phyloP scores from a whole-genome alignment of 2,888 invertebrate genomes.

The Diaprepes abbreviatus region DNA sequence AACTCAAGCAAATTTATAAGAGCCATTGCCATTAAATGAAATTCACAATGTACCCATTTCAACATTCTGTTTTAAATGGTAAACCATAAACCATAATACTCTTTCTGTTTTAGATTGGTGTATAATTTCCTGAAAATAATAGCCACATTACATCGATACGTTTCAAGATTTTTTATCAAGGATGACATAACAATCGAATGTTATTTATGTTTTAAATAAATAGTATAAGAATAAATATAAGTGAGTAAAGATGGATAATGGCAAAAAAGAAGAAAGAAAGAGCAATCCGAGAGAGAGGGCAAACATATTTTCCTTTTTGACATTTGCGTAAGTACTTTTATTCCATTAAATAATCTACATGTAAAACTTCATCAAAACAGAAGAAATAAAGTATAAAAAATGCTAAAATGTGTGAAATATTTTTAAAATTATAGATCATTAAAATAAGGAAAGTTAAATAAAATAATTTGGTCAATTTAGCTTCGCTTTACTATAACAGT shows the following conservation, averaged over 20 bases:
- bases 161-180: conserved; percentile 26
- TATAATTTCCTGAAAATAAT: conserved; percentile 40
- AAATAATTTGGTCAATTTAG: too few relatives aligned
- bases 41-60: too few relatives aligned
- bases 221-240: neutral
- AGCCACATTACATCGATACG: conserved; percentile 17
- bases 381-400: too few relatives aligned
- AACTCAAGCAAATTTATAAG: too few relatives aligned
- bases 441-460: too few relatives aligned
- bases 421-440: too few relatives aligned
- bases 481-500: too few relatives aligned
- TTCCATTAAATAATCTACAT: too few relatives aligned
- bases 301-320: conserved; percentile 46
- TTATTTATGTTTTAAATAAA: conserved; percentile 2
- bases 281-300: conserved; percentile 50
- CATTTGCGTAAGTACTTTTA: conserved; percentile 51
- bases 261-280: conserved; percentile 36
- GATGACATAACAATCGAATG: conserved; percentile 33
- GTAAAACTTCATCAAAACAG: too few relatives aligned
- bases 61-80: neutral
- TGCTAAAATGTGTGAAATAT: too few relatives aligned
- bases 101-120: conserved; percentile 32
- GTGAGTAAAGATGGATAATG: conserved; percentile 47
- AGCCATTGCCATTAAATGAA: too few relatives aligned
- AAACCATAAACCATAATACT: conserved; percentile 1